phyloP scores from a whole-genome alignment of 2,797 vertebrate genomes.

The Coregonus suidteri region DNA sequence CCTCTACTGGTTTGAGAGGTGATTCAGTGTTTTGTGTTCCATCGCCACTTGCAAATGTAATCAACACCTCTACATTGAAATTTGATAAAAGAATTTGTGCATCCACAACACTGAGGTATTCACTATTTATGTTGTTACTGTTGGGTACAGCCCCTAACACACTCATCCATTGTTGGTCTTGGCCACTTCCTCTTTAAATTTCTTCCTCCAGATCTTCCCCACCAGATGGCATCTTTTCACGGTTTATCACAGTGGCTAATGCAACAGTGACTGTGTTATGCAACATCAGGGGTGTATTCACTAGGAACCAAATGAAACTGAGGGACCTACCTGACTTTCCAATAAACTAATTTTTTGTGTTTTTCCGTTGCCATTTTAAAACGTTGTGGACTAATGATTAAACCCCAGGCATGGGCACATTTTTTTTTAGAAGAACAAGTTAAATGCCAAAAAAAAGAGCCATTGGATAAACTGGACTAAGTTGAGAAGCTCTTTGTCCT shows the following conservation, averaged over 20 bases:
- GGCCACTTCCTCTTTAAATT: conserved; percentile 16
- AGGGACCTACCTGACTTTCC: no score
- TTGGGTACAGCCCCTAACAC: background rate
- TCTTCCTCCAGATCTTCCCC: background rate
- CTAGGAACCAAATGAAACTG: no score
- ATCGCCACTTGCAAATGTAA: background rate
- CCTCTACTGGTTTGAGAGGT: background rate
- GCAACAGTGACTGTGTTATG: background rate
- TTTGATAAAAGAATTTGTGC: background rate
- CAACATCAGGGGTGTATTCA: background rate
- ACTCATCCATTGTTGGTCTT: conserved; percentile 7
- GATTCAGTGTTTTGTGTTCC: background rate
- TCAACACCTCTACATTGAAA: background rate
- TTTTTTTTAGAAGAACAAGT: no score
- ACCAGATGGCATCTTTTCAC: background rate
- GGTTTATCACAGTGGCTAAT: conserved; percentile 11
- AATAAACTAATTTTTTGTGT: no score
- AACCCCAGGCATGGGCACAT: no score
- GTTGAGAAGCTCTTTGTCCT: background rate
- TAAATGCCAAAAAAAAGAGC: background rate
- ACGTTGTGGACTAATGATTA: no score
- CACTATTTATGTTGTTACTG: background rate
- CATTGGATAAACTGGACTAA: background rate
- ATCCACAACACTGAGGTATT: no score
- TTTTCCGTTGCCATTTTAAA: no score